Evolutionary conservation across 2,888 invertebrate species (phyloP).

Genomic region (Dryobotodes eremita): DNA sequence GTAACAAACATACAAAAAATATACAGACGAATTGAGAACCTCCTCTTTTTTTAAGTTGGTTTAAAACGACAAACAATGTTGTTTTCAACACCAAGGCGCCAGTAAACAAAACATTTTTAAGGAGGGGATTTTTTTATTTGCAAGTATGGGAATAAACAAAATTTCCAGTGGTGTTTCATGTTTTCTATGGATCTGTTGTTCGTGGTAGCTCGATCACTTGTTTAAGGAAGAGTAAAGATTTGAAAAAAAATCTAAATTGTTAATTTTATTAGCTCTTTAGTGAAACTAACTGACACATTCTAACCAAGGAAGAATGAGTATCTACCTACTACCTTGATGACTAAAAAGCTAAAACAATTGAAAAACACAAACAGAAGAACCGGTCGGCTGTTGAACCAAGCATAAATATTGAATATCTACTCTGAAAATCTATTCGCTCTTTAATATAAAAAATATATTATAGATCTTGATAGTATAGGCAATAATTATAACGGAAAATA

Average conservation of each 20-base stretch:
- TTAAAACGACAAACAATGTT: conserved; percentile 36
- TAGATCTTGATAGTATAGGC: not conserved
- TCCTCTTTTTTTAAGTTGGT: too few relatives aligned
- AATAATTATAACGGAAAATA: not conserved
- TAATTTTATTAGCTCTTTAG: not conserved
- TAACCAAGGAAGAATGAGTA: not conserved
- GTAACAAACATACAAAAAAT: too few relatives aligned
- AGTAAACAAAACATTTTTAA: conserved; percentile 67
- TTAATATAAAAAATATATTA: not conserved
- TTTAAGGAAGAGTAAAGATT: conserved; percentile 4
- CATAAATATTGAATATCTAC: not conserved
- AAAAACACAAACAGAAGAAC: not conserved
- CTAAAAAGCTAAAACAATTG: not conserved
- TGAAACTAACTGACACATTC: not conserved
- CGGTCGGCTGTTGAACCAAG: not conserved
- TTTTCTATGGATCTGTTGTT: conserved; percentile 58
- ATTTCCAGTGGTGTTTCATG: conserved; percentile 22
- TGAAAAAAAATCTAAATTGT: too few relatives aligned
- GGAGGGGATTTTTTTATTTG: conserved; percentile 34
- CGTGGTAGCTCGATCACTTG: conserved; percentile 40
- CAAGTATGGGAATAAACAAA: conserved; percentile 43
- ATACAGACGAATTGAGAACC: too few relatives aligned
- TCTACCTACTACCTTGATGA: not conserved
- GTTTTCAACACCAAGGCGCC: conserved; percentile 53
- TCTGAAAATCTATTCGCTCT: not conserved